Evolutionary conservation across 2,888 invertebrate species (phyloP).

Genomic region (Cyrtodaria siliqua): DNA sequence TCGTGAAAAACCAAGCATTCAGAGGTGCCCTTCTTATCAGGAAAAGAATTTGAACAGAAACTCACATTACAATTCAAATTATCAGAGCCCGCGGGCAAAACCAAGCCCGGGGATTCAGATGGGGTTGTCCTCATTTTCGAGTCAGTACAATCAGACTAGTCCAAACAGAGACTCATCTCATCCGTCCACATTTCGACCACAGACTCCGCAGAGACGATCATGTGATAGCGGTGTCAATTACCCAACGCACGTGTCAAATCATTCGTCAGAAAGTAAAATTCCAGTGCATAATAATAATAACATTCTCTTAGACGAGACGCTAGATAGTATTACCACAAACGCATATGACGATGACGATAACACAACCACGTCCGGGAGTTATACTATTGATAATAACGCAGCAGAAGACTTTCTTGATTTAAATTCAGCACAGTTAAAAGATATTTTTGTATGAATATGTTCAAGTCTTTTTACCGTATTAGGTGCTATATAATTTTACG

Average conservation of each 20-base stretch:
- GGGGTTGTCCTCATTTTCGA: constrained; percentile 62
- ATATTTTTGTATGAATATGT: constrained; percentile 70
- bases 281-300: constrained; percentile 26
- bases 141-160: constrained; percentile 24
- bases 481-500: not conserved
- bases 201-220: constrained; percentile 31
- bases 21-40: constrained; percentile 44
- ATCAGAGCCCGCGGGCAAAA: constrained; percentile 34
- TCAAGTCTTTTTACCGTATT: too few species aligned
- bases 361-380: constrained; percentile 81
- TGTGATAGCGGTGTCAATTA: constrained; percentile 41
- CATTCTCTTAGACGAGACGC: constrained; percentile 63
- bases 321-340: constrained; percentile 74
- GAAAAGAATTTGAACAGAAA: constrained; percentile 38
- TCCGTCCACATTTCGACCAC: constrained; percentile 20
- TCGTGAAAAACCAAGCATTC: constrained; percentile 40
- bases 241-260: constrained; percentile 21
- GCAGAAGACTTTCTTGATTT: constrained; percentile 67
- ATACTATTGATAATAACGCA: constrained; percentile 75
- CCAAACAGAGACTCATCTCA: constrained; percentile 23
- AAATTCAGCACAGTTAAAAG: constrained; percentile 68
- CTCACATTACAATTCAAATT: constrained; percentile 7
- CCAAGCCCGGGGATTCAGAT: constrained; percentile 60
- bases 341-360: constrained; percentile 78
- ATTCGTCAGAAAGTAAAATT: constrained; percentile 29